These are phyloP conservation scores for Danio albolineatus DNA, from an alignment of 2,797 vertebrate genomes.

Conservation along the genomic window DNA sequence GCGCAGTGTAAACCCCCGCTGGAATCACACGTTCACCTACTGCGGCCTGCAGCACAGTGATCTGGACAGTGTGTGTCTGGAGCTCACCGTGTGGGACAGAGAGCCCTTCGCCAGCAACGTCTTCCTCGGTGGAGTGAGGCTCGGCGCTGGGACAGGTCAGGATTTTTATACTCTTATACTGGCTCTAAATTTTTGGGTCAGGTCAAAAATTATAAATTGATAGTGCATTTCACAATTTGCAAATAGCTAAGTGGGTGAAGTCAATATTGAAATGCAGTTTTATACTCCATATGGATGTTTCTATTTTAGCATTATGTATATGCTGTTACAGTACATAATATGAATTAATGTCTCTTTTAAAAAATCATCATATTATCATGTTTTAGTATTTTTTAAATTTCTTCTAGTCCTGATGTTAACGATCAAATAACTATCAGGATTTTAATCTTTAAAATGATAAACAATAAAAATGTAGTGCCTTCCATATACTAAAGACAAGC, in stretches of 20 bases:
- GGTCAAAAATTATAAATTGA: background rate
- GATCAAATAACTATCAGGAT: no score
- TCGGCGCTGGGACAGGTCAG: slow-evolving; percentile 90
- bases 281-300: background rate
- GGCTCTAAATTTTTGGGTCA: background rate
- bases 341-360: no score
- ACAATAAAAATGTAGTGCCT: no score
- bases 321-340: no score
- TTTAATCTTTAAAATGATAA: no score
- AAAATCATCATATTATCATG: no score
- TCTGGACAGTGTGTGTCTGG: slow-evolving; percentile 90
- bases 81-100: slow-evolving; percentile 97
- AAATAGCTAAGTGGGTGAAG: background rate
- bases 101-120: slow-evolving; percentile 94
- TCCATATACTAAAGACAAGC: no score
- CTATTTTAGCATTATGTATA: background rate
- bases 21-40: slow-evolving; percentile 96
- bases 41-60: slow-evolving; percentile 87
- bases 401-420: no score
- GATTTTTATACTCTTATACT: background rate
- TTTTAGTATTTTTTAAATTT: no score
- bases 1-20: slow-evolving; percentile 91
- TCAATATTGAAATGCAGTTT: background rate
- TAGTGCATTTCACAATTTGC: background rate
- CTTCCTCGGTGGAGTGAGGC: slow-evolving; percentile 92